Base-by-base conservation (phyloP, 2,797 vertebrate species). In the Melanotaenia parkinsoni region DNA sequence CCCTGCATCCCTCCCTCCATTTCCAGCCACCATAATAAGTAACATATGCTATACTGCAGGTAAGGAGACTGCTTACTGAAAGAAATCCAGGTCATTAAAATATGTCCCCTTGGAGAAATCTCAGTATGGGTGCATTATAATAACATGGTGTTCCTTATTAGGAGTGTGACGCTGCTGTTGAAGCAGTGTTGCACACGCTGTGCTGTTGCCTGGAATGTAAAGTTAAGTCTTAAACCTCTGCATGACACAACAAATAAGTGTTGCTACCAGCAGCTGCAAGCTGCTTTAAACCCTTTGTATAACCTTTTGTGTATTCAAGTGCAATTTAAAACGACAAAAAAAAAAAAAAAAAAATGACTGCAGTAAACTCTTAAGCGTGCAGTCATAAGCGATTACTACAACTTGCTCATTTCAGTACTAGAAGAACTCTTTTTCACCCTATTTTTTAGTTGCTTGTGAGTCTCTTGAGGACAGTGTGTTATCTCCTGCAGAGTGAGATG, bases 191-290 rank as follows among this genome's bases (percentile, higher is more conserved):
- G 69, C 70, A 76, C 75, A 77, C 74, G 76, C 77, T 26, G 57
- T 58, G 75, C 47, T 56, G 43, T 61, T 86, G 71, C 76, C 66
- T 77, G 26, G 69, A 89, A 88, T 89, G 77, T 71, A 66, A 83
- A 82, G 86, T 82, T 74, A 70, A 77, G 79, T 82, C 74, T 77
- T 84, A 84, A 85, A 74, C 82, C 81, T 67, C 76, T 79, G 83
- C 58, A 33, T 86, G 88, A 87, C 82, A 87, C 79, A 82, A 83
- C 83, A 87, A 86, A 88, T 79, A 76, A 67, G 58, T 73, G 70
- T 64, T 35, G 58, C 77, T 77, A 69, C 72, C 53, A 63, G 38
- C 61, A 80, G 80, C 14, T 30, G 74, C 75, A 63, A 33, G 68
- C 54, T 67, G 73, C 77, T 86, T 77, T 84, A 61, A 86, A 79